Conservation (phyloP, 1,140 invertebrate genomes). For the Brachionus rotundiformis region DNA sequence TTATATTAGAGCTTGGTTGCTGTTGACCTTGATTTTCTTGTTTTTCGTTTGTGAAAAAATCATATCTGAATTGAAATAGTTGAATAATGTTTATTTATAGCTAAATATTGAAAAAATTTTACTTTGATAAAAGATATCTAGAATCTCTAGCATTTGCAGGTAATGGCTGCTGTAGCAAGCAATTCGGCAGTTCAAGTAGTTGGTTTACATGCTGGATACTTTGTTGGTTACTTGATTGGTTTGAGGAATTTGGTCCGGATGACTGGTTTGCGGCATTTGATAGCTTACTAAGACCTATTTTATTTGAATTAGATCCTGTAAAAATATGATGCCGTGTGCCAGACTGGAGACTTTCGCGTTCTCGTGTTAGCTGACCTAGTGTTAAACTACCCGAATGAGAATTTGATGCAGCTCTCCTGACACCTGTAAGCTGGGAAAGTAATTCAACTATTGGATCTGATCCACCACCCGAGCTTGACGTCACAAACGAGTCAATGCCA, state of each 20-base stretch:
- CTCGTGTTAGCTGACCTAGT: constrained; percentile 6
- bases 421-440: constrained; percentile 84
- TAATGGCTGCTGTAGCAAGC: constrained; percentile 15
- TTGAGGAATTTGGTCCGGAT: background rate
- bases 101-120: background rate
- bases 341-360: constrained; percentile 30
- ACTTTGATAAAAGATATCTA: constrained; percentile 43
- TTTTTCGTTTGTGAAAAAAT: background rate
- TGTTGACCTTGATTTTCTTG: constrained; percentile 18
- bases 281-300: background rate
- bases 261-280: background rate
- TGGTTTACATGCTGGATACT: constrained; percentile 1
- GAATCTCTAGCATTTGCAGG: constrained; percentile 16
- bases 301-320: background rate
- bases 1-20: background rate
- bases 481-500: constrained; percentile 12
- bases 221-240: constrained; percentile 5
- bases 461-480: background rate
- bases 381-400: background rate
- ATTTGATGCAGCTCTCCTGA: constrained; percentile 68
- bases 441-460: constrained; percentile 70
- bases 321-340: constrained; percentile 12
- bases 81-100: background rate
- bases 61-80: background rate
- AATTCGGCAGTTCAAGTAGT: constrained; percentile 14